Evolutionary conservation across 2,113 vertebrate species (phyloP).

Genomic region (Myrmecobius fasciatus): DNA sequence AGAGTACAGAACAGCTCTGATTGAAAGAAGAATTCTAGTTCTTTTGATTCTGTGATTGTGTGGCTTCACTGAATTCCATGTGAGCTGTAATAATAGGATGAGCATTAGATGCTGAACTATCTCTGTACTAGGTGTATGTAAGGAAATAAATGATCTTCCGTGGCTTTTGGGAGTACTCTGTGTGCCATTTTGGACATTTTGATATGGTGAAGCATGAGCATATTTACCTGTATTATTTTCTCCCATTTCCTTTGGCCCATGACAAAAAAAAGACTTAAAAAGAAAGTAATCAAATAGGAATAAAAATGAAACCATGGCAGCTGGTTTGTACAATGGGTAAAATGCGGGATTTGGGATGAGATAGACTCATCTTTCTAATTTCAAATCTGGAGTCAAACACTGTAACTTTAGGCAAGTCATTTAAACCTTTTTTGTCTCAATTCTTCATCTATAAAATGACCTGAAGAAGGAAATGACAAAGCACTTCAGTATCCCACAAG

Average conservation of each 20-base stretch:
- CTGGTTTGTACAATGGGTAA: background rate
- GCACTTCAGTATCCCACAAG: background rate
- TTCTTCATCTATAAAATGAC: background rate
- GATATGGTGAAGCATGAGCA: background rate
- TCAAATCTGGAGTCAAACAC: background rate
- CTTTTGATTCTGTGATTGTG: constrained; percentile 59
- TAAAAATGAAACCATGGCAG: background rate
- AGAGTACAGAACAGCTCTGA: constrained; percentile 23
- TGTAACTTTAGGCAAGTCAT: background rate
- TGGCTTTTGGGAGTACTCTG: background rate
- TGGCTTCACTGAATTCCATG: constrained; percentile 30
- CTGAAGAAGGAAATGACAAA: background rate
- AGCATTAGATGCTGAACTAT: constrained; percentile 24
- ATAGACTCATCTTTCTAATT: background rate
- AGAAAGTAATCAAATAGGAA: background rate
- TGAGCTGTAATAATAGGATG: constrained; percentile 37
- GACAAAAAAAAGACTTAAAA: background rate
- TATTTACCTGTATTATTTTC: background rate
- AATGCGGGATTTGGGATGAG: background rate
- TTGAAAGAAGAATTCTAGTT: constrained; percentile 53
- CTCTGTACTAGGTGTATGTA: background rate
- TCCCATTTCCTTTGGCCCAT: background rate
- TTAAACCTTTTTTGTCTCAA: background rate
- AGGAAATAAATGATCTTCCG: background rate
- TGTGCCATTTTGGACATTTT: background rate